Base-by-base conservation (phyloP, 2,888 invertebrate species). In the Biston betularia region DNA sequence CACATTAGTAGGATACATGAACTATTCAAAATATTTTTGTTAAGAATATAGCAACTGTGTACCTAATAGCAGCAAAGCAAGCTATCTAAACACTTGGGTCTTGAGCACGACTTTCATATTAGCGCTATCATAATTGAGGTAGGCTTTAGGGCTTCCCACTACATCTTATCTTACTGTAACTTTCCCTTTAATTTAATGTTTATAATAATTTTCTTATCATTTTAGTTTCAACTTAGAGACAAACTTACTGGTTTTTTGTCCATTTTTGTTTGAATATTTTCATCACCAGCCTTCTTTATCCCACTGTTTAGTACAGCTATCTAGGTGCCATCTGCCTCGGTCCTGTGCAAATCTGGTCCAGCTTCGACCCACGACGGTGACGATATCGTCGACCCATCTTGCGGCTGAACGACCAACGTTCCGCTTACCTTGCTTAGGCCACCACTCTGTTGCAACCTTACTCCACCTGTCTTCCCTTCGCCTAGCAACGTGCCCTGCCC, bases 61-160 rank as follows among this genome's bases (percentile, higher is more conserved):
- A 38, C 15, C 38, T 45, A 56, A 45, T 45, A 14, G 49, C 14
- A 48, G n/a, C 48, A 55, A 55, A 55, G 24, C 33, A 55, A 55
- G 24, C 33, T 15, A 6, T 35, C 24, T 34, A 15, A 68, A 40
- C 54, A 64, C 62, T 35, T 15, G 56, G 53, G 60, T 53, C 9
- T 14, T 11, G 45, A 14, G 7, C 45, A 53, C 45, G 61, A 61
- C 48, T 48, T 42, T 9, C 38, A 38, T 38, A 9, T 46, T 12
- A 57, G 40, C 44, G 63, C 35, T 63, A 63, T 63, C 63, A 40
- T 56, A 63, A 57, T 63, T 38, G 56, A 50, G 7, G 34, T 42
- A 5, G 56, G 49, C 57, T 35, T 40, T n/a, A n/a, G 12, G 3
- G 38, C 57, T 48, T 48, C 45, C 48, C 35, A 6, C 24, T 35